Evolutionary conservation across 2,797 vertebrate species (phyloP).

Genomic region (Enoplosus armatus): DNA sequence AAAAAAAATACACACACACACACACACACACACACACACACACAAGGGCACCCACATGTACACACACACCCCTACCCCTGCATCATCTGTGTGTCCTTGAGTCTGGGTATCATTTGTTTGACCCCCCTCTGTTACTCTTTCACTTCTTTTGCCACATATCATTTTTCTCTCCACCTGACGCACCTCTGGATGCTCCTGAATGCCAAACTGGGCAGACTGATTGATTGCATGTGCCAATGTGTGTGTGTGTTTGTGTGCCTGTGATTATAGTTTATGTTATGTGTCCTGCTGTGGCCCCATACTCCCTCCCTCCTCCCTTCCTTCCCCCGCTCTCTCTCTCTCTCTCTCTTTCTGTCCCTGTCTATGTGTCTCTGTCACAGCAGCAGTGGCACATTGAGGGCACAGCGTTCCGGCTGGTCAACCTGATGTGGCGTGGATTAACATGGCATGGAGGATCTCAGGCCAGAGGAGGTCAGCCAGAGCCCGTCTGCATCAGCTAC

Average conservation of each 20-base stretch:
- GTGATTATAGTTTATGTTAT: conserved; percentile 71
- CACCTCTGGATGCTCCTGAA: conserved; percentile 64
- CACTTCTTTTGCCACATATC: conserved; percentile 29
- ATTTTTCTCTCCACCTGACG: conserved; percentile 57
- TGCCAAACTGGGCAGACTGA: conserved; percentile 61
- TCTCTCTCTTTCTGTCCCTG: conserved; percentile 5
- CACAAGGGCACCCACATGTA: conserved; percentile 4
- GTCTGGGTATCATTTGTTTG: conserved; percentile 55
- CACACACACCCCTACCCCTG: conserved; percentile 22
- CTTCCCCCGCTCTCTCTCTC: conserved; percentile 2
- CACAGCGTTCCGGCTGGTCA: conserved; percentile 65
- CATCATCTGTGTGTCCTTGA: conserved; percentile 69
- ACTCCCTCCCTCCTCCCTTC: conserved; percentile 16
- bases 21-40: conserved; percentile 7
- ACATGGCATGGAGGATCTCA: conserved; percentile 39
- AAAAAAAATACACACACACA: conserved; percentile 9
- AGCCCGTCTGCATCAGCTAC: conserved; percentile 18
- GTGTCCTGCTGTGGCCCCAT: conserved; percentile 55
- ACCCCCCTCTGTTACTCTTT: conserved; percentile 37
- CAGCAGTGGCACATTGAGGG: conserved; percentile 69
- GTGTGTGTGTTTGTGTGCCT: conserved; percentile 25
- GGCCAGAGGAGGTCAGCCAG: conserved; percentile 44
- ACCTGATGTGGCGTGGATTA: conserved; percentile 61
- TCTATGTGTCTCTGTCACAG: conserved; percentile 59
- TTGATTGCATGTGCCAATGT: conserved; percentile 56